A percentile compares a stretch with the other conserved stretches of the same genome.
Evolutionary conservation across 1,140 invertebrate genomes (phyloP).

Genomic region (Euura lappo): DNA sequence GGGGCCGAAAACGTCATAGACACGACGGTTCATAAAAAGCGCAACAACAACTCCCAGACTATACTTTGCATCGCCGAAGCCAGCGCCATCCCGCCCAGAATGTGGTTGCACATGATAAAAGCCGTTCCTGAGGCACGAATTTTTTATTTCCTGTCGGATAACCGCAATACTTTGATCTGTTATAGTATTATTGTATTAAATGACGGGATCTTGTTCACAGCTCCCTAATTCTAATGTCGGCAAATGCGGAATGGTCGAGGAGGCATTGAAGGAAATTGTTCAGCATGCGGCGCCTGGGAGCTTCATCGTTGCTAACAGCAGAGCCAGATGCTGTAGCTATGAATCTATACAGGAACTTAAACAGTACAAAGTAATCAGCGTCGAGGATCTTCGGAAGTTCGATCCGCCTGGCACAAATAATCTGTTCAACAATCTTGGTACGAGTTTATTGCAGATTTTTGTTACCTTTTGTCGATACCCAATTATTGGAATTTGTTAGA

Average conservation of each 20-base stretch:
- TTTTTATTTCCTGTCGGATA: background rate
- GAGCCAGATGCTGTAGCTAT: constrained; percentile 54
- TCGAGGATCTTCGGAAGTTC: constrained; percentile 53
- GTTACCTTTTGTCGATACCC: constrained; percentile 20
- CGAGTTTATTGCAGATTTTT: constrained; percentile 26
- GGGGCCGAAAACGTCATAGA: constrained; percentile 39
- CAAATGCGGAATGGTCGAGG: constrained; percentile 46
- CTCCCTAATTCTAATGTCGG: constrained; percentile 11
- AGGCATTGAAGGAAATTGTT: constrained; percentile 51
- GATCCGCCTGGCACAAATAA: constrained; percentile 49
- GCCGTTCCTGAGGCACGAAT: constrained; percentile 45
- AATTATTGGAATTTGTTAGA: background rate
- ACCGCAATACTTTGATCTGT: background rate
- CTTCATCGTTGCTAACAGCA: constrained; percentile 53
- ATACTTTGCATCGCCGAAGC: constrained; percentile 62
- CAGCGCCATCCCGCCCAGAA: constrained; percentile 49
- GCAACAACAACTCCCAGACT: constrained; percentile 56
- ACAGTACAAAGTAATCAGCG: constrained; percentile 50
- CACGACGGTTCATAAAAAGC: constrained; percentile 42
- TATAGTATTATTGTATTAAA: background rate
- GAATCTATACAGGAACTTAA: constrained; percentile 50
- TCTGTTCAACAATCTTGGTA: constrained; percentile 48
- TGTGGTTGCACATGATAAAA: constrained; percentile 57
- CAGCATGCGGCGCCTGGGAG: constrained; percentile 48
- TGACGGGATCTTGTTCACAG: background rate